Conservation (phyloP, 2,113 vertebrate genomes). For the Cheirogaleus medius region DNA sequence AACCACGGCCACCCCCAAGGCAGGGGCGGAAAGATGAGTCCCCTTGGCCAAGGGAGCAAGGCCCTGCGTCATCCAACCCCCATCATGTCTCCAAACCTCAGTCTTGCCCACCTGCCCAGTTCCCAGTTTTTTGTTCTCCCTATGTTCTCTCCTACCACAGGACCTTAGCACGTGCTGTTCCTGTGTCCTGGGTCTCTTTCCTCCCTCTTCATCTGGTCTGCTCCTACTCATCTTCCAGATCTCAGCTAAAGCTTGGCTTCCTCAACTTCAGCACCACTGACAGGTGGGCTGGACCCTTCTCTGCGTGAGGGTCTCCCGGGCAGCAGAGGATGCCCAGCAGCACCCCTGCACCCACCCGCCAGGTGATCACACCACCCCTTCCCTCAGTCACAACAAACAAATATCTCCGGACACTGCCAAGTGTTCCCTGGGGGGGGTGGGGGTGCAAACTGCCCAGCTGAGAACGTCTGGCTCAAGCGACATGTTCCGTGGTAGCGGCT, state of each 20-base stretch:
- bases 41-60: background rate
- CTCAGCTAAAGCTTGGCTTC: background rate
- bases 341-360: background rate
- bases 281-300: background rate
- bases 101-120: too few species aligned
- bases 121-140: background rate
- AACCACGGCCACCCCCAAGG: too few species aligned
- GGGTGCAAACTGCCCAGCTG: fast-evolving
- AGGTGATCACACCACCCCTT: background rate
- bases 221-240: too few species aligned
- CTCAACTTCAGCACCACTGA: too few species aligned
- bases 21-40: background rate
- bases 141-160: background rate
- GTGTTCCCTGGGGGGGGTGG: too few species aligned
- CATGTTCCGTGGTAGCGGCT: fast-evolving
- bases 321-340: background rate
- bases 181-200: fast-evolving
- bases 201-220: background rate
- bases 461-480: background rate
- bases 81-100: fast-evolving
- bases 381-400: too few species aligned
- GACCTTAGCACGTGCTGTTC: background rate
- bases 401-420: background rate
- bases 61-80: fast-evolving
- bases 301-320: background rate